Evolutionary conservation across 2,888 invertebrate species (phyloP), one percentile per base, ranked within the genome.

Genomic region (Heliconius erato): DNA sequence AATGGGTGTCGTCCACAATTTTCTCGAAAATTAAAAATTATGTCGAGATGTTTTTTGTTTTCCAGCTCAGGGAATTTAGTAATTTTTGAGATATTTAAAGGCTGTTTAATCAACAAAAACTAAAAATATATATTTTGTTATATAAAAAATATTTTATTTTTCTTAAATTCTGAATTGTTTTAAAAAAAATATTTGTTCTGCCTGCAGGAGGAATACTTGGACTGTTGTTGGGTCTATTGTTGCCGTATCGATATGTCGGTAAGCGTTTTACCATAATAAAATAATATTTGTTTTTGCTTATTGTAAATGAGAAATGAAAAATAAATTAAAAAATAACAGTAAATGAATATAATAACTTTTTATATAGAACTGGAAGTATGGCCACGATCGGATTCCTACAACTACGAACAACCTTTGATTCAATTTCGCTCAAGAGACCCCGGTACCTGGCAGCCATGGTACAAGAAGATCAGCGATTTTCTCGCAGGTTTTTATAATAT

Each of bases 401-500:
- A 89, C 83, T 92, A 91, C 90, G 92, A 94, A 67, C 91, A 96
- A 86, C 95, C 96, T 0, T 88, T 94, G 80, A 95, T 96, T 85
- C 92, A 94, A 89, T 94, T 95, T 89, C 87, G 90, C 1, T 88
- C 91, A 6, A 88, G 88, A 44, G 94, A 96, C 87, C 91, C 94
- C 2, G 96, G 95, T 87, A 95, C 93, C 91, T 94, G 94, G 95
- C 92, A 94, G 49, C 87, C 88, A n/a, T 96, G 96, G 96, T 92
- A 91, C 88, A 88, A 89, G 77, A 91, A 94, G 35, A 91, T 94
- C 89, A 94, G 93, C 85, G 93, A 94, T 19, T 95, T 96, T 89
- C 91, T 96, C 6, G 90, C 87, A 84, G 91, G 95, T 95, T 23
- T 23, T 28, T 72, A 44, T 26, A 44, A 54, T 19, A 54, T 23